Percentiles rank a stretch among this genome's conserved stretches.
phyloP scores from a whole-genome alignment of 2,113 vertebrate genomes.

The Dasypus novemcinctus region DNA sequence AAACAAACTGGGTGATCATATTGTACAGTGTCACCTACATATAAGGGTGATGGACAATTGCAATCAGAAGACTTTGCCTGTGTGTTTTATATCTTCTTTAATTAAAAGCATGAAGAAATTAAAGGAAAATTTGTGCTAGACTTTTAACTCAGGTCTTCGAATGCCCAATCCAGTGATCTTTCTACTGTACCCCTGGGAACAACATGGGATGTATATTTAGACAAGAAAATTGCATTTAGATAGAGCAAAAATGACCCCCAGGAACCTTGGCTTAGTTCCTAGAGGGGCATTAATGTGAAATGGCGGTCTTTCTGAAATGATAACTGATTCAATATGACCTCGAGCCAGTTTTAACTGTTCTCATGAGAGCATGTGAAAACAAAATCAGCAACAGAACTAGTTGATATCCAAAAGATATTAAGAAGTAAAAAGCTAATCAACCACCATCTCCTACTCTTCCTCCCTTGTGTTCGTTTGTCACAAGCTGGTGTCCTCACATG shows the following conservation, averaged over 20 bases:
- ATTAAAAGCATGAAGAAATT: background rate
- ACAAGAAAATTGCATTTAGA: background rate
- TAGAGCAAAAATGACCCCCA: background rate
- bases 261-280: background rate
- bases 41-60: background rate
- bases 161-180: background rate
- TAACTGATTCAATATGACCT: background rate
- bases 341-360: background rate
- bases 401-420: background rate
- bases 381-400: background rate
- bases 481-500: slow-evolving; percentile 40
- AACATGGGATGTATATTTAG: background rate
- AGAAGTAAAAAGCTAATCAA: slow-evolving; percentile 42
- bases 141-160: background rate
- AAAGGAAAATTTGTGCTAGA: background rate
- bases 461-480: slow-evolving; percentile 43
- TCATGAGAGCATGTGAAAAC: background rate
- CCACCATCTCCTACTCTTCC: background rate
- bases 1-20: background rate
- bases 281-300: background rate
- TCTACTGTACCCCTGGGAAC: background rate
- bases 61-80: background rate
- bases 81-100: background rate
- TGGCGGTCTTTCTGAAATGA: background rate
- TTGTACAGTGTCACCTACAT: background rate